A percentile compares a stretch with the other conserved stretches of the same genome.
Evolutionary conservation across 2,888 invertebrate species (phyloP).

Genomic region (Choristoneura rosaceana): DNA sequence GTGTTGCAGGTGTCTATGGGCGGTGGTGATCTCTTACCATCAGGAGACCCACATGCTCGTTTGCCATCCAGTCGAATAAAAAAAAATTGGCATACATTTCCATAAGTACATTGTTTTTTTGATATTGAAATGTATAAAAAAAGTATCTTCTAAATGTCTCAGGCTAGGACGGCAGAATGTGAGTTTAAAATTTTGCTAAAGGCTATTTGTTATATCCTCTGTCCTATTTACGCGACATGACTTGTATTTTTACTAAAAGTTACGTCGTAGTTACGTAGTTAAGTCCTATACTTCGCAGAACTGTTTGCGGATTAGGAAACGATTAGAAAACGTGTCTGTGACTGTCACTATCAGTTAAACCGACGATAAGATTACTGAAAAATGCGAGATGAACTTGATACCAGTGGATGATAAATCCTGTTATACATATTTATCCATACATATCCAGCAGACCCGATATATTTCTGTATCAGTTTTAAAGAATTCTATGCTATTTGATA

Average conservation of each 20-base stretch:
- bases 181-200: neutral
- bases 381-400: conserved; percentile 13
- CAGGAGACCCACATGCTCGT: too few relatives aligned
- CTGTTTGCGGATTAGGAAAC: conserved; percentile 22
- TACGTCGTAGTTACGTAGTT: neutral
- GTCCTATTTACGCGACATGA: too few relatives aligned
- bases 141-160: too few relatives aligned
- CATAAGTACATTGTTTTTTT: too few relatives aligned
- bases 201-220: neutral
- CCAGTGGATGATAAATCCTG: neutral
- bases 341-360: conserved; percentile 17
- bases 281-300: neutral
- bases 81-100: too few relatives aligned
- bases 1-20: too few relatives aligned
- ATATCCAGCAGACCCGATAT: neutral
- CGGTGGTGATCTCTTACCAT: too few relatives aligned
- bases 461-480: too few relatives aligned
- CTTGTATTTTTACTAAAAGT: neutral
- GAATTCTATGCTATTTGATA: too few relatives aligned
- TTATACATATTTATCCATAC: neutral
- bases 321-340: conserved; percentile 19
- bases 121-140: too few relatives aligned
- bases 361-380: conserved; percentile 26
- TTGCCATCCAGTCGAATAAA: too few relatives aligned
- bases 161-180: too few relatives aligned